A percentile compares a stretch with the other conserved stretches of the same genome.
These are phyloP conservation scores for Drosophila picticornis DNA, from an alignment of 2,888 invertebrate species.

Conservation along the genomic window DNA sequence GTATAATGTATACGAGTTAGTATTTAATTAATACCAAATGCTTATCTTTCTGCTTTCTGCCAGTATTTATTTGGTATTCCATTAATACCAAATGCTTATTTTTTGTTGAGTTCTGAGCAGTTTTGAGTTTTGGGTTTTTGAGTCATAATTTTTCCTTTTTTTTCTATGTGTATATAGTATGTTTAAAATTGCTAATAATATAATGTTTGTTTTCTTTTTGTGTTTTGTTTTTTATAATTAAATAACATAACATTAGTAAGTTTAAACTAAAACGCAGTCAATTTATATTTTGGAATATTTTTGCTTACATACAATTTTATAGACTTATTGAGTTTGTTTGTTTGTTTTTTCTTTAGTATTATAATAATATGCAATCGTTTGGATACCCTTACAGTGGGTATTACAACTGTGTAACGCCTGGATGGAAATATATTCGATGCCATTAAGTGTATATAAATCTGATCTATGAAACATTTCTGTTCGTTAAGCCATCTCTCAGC, in stretches of 20 bases:
- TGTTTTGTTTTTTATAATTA: conserved; percentile 67
- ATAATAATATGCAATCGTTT: conserved; percentile 27
- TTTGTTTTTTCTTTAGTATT: conserved; percentile 19
- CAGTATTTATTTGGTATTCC: conserved; percentile 29
- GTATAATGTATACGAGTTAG: conserved; percentile 37
- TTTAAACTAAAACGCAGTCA: conserved; percentile 80
- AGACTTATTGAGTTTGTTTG: conserved; percentile 38
- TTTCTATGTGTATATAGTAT: conserved; percentile 29
- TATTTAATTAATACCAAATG: conserved; percentile 58
- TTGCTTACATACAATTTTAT: conserved; percentile 46
- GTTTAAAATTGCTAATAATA: conserved; percentile 51
- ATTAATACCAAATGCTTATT: neutral
- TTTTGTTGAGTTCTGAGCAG: conserved; percentile 38
- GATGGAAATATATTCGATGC: neutral
- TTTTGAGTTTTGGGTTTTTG: conserved; percentile 31
- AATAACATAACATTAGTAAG: conserved; percentile 74
- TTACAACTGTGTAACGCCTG: neutral
- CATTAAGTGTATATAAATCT: neutral
- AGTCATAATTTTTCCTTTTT: conserved; percentile 18
- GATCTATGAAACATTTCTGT: neutral
- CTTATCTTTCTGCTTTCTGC: conserved; percentile 13
- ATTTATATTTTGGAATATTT: conserved; percentile 79
- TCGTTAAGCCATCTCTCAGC: neutral
- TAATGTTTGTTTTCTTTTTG: conserved; percentile 28
- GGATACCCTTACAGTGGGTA: conserved; percentile 17